Evolutionary conservation across 2,888 invertebrate species (phyloP).

Genomic region (Trichopoda pennipes): DNA sequence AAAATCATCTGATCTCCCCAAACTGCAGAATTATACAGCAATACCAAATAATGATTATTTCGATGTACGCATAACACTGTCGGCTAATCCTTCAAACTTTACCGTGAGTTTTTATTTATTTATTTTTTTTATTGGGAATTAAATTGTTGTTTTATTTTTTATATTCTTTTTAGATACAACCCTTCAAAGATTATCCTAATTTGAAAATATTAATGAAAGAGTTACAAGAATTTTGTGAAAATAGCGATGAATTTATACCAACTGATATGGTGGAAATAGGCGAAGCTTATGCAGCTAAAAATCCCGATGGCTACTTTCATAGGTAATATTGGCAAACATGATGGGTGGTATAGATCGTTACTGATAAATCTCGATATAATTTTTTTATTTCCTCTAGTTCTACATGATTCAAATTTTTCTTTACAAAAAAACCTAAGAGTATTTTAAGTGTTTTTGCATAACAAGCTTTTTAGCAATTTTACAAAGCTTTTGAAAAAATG

Average conservation of each 20-base stretch:
- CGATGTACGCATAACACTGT: slow-evolving; percentile 87
- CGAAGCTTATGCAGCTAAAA: slow-evolving; percentile 86
- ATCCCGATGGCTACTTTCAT: slow-evolving; percentile 86
- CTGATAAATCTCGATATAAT: too few relatives aligned
- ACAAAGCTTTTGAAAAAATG: too few relatives aligned
- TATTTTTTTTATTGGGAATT: background rate
- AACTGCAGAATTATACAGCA: slow-evolving; percentile 73
- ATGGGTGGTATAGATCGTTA: too few relatives aligned
- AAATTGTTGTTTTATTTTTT: background rate
- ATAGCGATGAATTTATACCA: slow-evolving; percentile 82
- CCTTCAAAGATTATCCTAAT: slow-evolving; percentile 80
- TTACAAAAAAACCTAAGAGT: too few relatives aligned
- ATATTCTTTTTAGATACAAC: slow-evolving; percentile 81
- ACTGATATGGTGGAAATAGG: slow-evolving; percentile 82
- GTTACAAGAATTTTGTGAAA: slow-evolving; percentile 84
- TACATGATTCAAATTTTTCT: too few relatives aligned
- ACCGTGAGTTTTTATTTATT: slow-evolving; percentile 71
- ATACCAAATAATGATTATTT: slow-evolving; percentile 83
- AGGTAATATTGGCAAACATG: slow-evolving; percentile 83
- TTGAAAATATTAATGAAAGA: slow-evolving; percentile 85
- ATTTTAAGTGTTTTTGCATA: too few relatives aligned
- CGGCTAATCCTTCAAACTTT: slow-evolving; percentile 85
- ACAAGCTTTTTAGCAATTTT: too few relatives aligned
- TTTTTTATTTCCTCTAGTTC: too few relatives aligned
- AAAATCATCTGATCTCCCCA: slow-evolving; percentile 70